A percentile compares a stretch with the other conserved stretches of the same genome.
Evolutionary conservation across 2,797 vertebrate genomes (phyloP).

Genomic region (Lacerta bilineata): DNA sequence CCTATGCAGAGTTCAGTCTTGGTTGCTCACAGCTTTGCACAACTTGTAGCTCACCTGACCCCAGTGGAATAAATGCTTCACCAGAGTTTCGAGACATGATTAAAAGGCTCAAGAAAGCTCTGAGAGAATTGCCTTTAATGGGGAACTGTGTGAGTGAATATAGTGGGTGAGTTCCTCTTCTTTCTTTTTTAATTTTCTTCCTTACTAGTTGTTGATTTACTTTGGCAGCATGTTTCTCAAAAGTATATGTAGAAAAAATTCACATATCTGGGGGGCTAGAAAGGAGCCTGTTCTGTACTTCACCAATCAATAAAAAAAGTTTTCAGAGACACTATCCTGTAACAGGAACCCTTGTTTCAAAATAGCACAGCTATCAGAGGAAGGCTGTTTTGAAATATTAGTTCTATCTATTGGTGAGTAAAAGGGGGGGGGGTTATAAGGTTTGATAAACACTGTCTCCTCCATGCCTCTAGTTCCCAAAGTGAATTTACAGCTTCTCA

Average conservation of each 20-base stretch:
- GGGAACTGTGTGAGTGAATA: slow-evolving; percentile 94
- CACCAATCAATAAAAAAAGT: slow-evolving; percentile 44
- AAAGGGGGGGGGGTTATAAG: slow-evolving; percentile 37
- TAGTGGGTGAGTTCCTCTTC: slow-evolving; percentile 88
- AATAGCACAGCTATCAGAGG: slow-evolving; percentile 31
- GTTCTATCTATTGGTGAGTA: slow-evolving; percentile 42
- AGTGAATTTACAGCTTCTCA: slow-evolving; percentile 59
- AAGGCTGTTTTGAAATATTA: slow-evolving; percentile 36
- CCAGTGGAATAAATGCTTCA: slow-evolving; percentile 75
- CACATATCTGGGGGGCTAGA: slow-evolving; percentile 62
- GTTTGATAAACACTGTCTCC: slow-evolving; percentile 38
- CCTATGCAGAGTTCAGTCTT: slow-evolving; percentile 70
- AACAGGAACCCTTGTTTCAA: slow-evolving; percentile 4
- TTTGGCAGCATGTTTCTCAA: slow-evolving; percentile 62
- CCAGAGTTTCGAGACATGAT: slow-evolving; percentile 79
- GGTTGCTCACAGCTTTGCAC: slow-evolving; percentile 72
- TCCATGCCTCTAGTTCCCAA: slow-evolving; percentile 55
- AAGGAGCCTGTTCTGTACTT: slow-evolving; percentile 63
- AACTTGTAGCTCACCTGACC: slow-evolving; percentile 73
- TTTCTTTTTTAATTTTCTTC: slow-evolving; percentile 68
- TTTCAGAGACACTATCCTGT: slow-evolving; percentile 13
- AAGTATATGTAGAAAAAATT: slow-evolving; percentile 67
- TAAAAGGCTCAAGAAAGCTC: slow-evolving; percentile 78
- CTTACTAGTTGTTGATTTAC: slow-evolving; percentile 66
- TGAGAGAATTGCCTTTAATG: slow-evolving; percentile 84